Percentiles rank a stretch among this genome's conserved stretches.
Evolutionary conservation across 2,888 invertebrate genomes (phyloP).

Genomic region (Sepiola atlantica): DNA sequence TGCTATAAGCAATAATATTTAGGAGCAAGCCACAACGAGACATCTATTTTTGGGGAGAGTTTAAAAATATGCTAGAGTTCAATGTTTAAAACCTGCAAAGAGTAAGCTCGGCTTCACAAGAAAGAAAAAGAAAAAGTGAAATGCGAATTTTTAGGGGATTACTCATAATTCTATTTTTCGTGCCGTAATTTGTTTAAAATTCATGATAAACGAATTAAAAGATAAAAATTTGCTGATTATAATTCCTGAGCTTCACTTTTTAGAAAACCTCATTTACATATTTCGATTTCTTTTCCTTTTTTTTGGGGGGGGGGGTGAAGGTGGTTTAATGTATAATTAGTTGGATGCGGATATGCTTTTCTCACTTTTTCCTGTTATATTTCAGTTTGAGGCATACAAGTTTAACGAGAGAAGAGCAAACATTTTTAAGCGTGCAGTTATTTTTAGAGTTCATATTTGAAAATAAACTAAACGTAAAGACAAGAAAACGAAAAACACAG

Average conservation of each 20-base stretch:
- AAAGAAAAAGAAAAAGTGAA: not conserved
- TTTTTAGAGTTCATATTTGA: too few relatives aligned
- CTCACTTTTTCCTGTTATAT: not conserved
- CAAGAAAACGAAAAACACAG: too few relatives aligned
- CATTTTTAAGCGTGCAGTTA: too few relatives aligned
- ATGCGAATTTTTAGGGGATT: not conserved
- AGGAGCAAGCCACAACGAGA: too few relatives aligned
- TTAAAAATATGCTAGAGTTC: too few relatives aligned
- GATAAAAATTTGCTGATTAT: not conserved
- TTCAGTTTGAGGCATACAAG: not conserved
- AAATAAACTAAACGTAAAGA: too few relatives aligned
- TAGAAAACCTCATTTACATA: not conserved
- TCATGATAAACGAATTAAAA: conserved; percentile 12
- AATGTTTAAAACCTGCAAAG: not conserved
- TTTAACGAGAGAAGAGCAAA: not conserved
- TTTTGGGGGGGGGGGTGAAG: too few relatives aligned
- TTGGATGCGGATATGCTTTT: not conserved
- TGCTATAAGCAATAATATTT: too few relatives aligned
- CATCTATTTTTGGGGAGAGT: too few relatives aligned
- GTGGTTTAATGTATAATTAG: too few relatives aligned
- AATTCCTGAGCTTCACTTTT: not conserved
- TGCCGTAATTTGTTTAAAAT: not conserved
- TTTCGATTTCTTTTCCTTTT: not conserved
- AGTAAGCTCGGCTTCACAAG: not conserved
- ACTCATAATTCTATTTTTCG: not conserved